These are phyloP conservation scores for Diabrotica balteata DNA, from an alignment of 2,888 invertebrate genomes.

Conservation along the genomic window DNA sequence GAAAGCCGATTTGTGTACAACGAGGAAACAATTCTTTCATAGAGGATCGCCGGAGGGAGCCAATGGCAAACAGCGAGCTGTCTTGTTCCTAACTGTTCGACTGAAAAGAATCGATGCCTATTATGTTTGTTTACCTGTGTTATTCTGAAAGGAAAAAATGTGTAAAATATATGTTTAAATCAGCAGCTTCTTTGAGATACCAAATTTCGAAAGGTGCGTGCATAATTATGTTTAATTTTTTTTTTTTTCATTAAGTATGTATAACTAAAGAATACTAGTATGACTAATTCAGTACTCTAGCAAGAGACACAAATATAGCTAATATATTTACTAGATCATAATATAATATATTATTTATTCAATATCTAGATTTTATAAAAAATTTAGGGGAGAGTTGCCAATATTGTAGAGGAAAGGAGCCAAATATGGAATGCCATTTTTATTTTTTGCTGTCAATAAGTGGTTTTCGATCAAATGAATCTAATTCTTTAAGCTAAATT, in stretches of 20 bases:
- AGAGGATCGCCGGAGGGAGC: conserved; percentile 5
- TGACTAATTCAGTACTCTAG: too few relatives aligned
- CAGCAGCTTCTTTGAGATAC: background rate
- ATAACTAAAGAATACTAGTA: too few relatives aligned
- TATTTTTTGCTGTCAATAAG: too few relatives aligned
- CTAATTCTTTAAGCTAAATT: too few relatives aligned
- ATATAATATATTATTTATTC: too few relatives aligned
- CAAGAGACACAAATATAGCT: too few relatives aligned
- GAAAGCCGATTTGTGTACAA: conserved; percentile 20
- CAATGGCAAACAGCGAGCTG: conserved; percentile 1
- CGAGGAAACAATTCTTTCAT: conserved; percentile 15
- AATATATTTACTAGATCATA: too few relatives aligned
- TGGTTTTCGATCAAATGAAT: too few relatives aligned
- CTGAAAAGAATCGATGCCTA: conserved; percentile 12
- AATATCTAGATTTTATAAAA: too few relatives aligned
- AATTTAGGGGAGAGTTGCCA: too few relatives aligned
- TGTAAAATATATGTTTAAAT: conserved; percentile 19
- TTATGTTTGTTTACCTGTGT: conserved; percentile 23
- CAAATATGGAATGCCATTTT: too few relatives aligned
- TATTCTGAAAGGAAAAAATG: conserved; percentile 15
- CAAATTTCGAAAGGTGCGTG: conserved; percentile 1
- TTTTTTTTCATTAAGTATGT: background rate
- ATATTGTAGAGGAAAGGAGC: too few relatives aligned
- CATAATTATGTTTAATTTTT: background rate
- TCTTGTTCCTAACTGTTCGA: conserved; percentile 9